Conservation (phyloP, 2,888 invertebrate genomes). For the Andrena trimmerana region DNA sequence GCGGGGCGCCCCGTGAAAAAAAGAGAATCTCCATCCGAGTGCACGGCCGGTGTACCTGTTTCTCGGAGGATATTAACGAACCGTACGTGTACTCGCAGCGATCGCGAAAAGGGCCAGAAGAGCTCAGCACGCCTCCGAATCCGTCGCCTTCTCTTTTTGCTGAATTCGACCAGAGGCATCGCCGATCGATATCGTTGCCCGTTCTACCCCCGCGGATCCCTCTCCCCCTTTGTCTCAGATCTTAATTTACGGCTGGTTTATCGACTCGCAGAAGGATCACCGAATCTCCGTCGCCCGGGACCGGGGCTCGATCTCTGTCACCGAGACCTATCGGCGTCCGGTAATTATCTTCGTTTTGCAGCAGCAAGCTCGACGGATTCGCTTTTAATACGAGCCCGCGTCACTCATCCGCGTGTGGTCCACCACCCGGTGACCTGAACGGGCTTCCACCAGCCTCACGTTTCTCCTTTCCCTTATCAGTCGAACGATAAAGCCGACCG, state of each 20-base stretch:
- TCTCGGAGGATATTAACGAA: slow-evolving; percentile 59
- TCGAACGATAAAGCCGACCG: slow-evolving; percentile 37
- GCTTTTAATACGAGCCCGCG: slow-evolving; percentile 30
- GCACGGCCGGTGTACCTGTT: slow-evolving; percentile 51
- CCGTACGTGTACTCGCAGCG: slow-evolving; percentile 49
- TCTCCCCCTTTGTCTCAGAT: slow-evolving; percentile 52
- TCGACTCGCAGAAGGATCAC: slow-evolving; percentile 39
- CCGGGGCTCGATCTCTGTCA: slow-evolving; percentile 49
- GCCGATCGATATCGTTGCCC: slow-evolving; percentile 58
- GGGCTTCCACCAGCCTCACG: slow-evolving; percentile 20
- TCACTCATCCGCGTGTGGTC: slow-evolving; percentile 43
- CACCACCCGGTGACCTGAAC: slow-evolving; percentile 11
- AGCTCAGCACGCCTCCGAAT: slow-evolving; percentile 53
- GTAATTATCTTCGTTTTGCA: slow-evolving; percentile 61
- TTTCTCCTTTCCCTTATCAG: slow-evolving; percentile 36
- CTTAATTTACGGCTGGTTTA: slow-evolving; percentile 61
- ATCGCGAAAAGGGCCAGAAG: slow-evolving; percentile 21
- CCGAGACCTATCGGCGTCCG: slow-evolving; percentile 44
- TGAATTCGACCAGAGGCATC: slow-evolving; percentile 63
- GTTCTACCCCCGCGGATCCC: background rate
- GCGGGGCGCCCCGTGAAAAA: slow-evolving; percentile 52
- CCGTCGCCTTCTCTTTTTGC: slow-evolving; percentile 52
- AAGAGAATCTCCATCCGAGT: slow-evolving; percentile 12
- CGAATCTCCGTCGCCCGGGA: background rate
- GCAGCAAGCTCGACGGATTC: slow-evolving; percentile 14